Percentiles rank a stretch among this genome's conserved stretches.
phyloP scores from a whole-genome alignment of 2,888 invertebrate genomes.

The Pammene aurita region DNA sequence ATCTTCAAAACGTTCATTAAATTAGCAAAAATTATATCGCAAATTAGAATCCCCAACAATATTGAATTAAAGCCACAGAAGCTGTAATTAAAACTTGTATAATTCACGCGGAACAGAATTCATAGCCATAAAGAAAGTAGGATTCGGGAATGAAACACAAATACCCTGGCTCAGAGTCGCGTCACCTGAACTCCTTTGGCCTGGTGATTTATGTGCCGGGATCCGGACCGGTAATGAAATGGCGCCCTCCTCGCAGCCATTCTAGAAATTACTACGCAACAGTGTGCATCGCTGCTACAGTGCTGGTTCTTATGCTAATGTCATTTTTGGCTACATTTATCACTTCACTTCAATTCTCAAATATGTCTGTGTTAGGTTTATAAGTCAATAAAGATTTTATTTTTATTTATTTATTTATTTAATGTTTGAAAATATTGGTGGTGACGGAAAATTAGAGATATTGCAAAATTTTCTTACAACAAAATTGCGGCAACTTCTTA shows the following conservation, averaged over 20 bases:
- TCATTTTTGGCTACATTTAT: constrained; percentile 52
- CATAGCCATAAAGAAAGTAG: constrained; percentile 78
- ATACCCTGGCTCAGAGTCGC: constrained; percentile 74
- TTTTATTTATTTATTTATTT: too few relatives aligned
- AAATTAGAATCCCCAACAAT: constrained; percentile 45
- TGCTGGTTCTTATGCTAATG: constrained; percentile 66
- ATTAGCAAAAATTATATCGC: constrained; percentile 31
- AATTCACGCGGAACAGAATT: constrained; percentile 65
- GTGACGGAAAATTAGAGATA: too few relatives aligned
- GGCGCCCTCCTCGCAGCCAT: constrained; percentile 71
- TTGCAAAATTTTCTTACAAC: too few relatives aligned
- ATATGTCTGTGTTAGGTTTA: too few relatives aligned
- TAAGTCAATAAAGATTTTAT: too few relatives aligned
- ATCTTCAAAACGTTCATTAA: constrained; percentile 7
- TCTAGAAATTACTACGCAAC: constrained; percentile 83
- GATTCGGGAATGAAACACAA: constrained; percentile 77
- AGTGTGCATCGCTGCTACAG: constrained; percentile 62
- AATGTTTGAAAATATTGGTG: too few relatives aligned
- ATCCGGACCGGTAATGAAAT: constrained; percentile 84
- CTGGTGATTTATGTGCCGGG: constrained; percentile 83
- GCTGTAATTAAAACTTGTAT: constrained; percentile 75
- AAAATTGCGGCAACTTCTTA: too few relatives aligned
- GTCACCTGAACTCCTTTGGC: constrained; percentile 84
- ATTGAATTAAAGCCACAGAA: constrained; percentile 58
- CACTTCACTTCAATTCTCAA: too few relatives aligned